These are phyloP conservation scores for Zosterops borbonicus DNA, from an alignment of 2,113 vertebrate genomes.

Conservation along the genomic window DNA sequence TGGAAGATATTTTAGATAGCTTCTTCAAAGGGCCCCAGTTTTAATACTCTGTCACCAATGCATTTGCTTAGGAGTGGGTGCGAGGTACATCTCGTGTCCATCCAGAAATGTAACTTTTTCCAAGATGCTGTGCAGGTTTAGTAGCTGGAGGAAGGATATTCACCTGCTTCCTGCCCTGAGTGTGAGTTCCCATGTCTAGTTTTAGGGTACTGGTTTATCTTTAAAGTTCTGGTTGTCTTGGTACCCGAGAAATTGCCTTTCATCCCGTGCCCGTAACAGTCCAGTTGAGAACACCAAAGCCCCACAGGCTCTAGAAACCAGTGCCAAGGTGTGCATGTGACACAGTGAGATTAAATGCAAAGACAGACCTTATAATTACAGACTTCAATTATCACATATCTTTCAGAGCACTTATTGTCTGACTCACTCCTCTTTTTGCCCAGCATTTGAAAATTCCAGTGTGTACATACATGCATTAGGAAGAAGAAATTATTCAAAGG, in stretches of 20 bases:
- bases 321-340: constrained; percentile 23
- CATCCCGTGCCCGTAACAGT: not conserved
- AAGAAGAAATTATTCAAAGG: not conserved
- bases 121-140: not conserved
- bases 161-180: not conserved
- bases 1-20: not conserved
- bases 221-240: not conserved
- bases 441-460: not conserved
- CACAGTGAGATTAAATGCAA: constrained; percentile 6
- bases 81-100: not conserved
- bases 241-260: not conserved
- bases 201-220: not conserved
- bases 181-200: not conserved
- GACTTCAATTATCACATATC: constrained; percentile 10
- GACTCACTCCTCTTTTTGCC: not conserved
- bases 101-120: not conserved
- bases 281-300: not conserved
- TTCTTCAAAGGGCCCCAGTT: not conserved
- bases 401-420: not conserved
- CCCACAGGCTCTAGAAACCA: not conserved
- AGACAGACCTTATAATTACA: constrained; percentile 8
- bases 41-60: not conserved
- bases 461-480: not conserved
- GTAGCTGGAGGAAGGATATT: not conserved
- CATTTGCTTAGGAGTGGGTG: not conserved